phyloP scores from a whole-genome alignment of 2,113 vertebrate species.

The Rhinolophus sinicus region DNA sequence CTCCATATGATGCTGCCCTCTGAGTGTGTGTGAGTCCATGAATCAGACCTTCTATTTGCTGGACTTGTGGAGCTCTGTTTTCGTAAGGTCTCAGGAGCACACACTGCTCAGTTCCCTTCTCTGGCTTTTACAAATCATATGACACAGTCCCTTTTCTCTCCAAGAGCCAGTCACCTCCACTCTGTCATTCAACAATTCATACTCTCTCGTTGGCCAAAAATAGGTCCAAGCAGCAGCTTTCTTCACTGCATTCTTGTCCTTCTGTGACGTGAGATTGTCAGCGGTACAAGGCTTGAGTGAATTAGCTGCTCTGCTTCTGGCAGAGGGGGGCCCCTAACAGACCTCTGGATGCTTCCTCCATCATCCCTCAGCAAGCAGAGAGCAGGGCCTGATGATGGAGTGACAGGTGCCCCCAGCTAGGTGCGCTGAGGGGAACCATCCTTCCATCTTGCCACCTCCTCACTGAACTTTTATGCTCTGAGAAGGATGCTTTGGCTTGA shows the following conservation, averaged over 20 bases:
- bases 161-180: neutral
- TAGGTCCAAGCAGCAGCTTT: neutral
- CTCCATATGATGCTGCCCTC: neutral
- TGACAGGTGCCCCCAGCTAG: neutral
- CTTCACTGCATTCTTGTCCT: neutral
- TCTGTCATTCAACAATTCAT: neutral
- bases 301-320: neutral
- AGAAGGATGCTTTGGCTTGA: neutral
- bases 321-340: neutral
- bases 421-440: neutral
- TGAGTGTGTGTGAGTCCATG: neutral
- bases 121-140: neutral
- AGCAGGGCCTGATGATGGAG: neutral
- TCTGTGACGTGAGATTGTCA: neutral
- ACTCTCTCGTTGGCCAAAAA: neutral
- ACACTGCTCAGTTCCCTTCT: neutral
- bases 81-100: neutral
- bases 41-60: neutral
- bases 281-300: neutral
- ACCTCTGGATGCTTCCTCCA: neutral
- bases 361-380: neutral
- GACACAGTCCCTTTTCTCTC: conserved; percentile 36
- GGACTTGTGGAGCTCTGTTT: neutral
- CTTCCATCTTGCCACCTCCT: neutral
- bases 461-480: neutral